These are phyloP conservation scores for Sisyra nigra DNA, from an alignment of 2,888 invertebrate genomes.

Conservation along the genomic window DNA sequence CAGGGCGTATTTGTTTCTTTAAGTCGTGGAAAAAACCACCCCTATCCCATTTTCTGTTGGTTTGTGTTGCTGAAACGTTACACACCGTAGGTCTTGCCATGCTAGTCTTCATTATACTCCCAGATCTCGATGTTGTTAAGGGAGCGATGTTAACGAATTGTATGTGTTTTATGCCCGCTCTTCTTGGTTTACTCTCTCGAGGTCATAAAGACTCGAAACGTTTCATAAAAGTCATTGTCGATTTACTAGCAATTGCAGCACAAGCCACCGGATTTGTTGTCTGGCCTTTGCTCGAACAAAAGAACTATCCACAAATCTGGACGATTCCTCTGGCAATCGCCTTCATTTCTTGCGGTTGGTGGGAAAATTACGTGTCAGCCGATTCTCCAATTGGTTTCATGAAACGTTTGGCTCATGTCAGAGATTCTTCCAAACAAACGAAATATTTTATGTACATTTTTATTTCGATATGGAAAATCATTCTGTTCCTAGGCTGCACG, in stretches of 20 bases:
- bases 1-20: constrained; percentile 77
- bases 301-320: constrained; percentile 48
- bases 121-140: constrained; percentile 84
- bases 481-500: constrained; percentile 59
- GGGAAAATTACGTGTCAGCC: constrained; percentile 92
- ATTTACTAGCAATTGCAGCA: constrained; percentile 70
- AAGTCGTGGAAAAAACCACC: constrained; percentile 68
- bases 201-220: constrained; percentile 67
- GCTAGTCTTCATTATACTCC: constrained; percentile 75
- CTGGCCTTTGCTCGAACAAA: constrained; percentile 73
- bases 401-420: constrained; percentile 57
- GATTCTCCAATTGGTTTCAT: constrained; percentile 69
- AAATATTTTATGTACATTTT: constrained; percentile 84
- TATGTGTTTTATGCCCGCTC: constrained; percentile 78
- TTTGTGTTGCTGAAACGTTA: constrained; percentile 72
- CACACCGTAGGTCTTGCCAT: constrained; percentile 78
- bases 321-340: constrained; percentile 72
- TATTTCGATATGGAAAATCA: constrained; percentile 82
- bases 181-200: constrained; percentile 60
- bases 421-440: constrained; percentile 60
- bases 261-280: constrained; percentile 84
- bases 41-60: constrained; percentile 44
- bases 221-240: constrained; percentile 62
- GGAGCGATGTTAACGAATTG: constrained; percentile 95
- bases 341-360: constrained; percentile 87